Evolutionary conservation across 2,888 invertebrate genomes (phyloP), one percentile per base, ranked within the genome.

Genomic region (Dermolepida albohirtum): DNA sequence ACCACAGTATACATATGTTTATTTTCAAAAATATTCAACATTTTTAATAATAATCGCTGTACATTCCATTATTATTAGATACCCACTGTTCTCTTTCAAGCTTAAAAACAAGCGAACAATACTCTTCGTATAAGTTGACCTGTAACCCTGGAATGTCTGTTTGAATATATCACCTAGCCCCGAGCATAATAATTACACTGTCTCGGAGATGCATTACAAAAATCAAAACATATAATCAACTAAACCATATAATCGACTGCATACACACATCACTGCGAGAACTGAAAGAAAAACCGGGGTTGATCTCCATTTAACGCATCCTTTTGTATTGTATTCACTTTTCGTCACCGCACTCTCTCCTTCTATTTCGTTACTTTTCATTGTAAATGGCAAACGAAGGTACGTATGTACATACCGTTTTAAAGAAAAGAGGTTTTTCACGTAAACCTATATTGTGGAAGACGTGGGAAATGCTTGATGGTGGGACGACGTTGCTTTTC

Each of bases 121-220:
- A 55, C 63, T 34, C n/a, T 34, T 49, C 49, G 41, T 65, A 41
- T 29, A 40, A 55, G 14, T 39, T 69, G 66, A 67, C 66, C 69
- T 67, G 66, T 67, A 67, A 69, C 66, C 69, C 67, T 34, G 49
- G 64, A 69, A 55, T 68, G 70, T 68, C 70, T 67, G 70, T 51
- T 66, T 75, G 78, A 79, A 80, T 80, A 80, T 80, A 81, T 80
- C 80, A 80, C 80, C 78, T 76, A 70, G 78, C 78, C 80, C 73
- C 72, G 70, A 80, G 80, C 79, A 76, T 75, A 75, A 78, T 81
- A 74, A 81, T 81, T 81, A 81, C 79, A 71, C 79, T 80, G 81
- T 81, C 81, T 80, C 76, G 78, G 78, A 80, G 81, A 81, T 80
- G 77, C 80, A 81, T 81, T 80, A 81, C 81, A 80, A 81, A 81